These are phyloP conservation scores for Montifringilla adamsi DNA, from an alignment of 2,113 vertebrate genomes.

Conservation along the genomic window DNA sequence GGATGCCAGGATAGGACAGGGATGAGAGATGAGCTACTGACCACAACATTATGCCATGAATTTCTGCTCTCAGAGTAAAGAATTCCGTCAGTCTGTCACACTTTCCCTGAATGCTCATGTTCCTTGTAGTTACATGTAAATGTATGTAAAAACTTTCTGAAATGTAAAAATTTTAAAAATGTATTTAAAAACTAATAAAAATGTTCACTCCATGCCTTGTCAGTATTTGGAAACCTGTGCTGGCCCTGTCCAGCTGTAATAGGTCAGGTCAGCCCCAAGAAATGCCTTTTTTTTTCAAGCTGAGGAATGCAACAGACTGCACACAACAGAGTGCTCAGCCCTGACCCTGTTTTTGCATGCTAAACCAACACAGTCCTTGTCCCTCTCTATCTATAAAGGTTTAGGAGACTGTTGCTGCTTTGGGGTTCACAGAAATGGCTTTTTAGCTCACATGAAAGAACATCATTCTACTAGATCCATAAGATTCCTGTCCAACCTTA, in stretches of 20 bases:
- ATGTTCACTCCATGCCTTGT: neutral
- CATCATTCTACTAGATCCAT: neutral
- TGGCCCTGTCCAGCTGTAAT: neutral
- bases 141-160: neutral
- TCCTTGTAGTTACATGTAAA: neutral
- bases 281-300: neutral
- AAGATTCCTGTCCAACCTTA: neutral
- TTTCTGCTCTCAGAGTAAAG: neutral
- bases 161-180: neutral
- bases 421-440: neutral
- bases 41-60: neutral
- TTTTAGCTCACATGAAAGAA: neutral
- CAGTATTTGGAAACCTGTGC: neutral
- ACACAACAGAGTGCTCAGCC: neutral
- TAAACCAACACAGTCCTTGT: neutral
- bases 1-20: neutral
- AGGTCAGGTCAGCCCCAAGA: neutral
- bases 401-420: neutral
- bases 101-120: neutral
- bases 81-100: neutral
- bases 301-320: neutral
- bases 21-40: neutral
- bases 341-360: neutral
- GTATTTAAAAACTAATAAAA: neutral
- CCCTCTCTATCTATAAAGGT: neutral